Evolutionary conservation across 2,113 vertebrate species (phyloP).

Genomic region (Neomonachus schauinslandi): DNA sequence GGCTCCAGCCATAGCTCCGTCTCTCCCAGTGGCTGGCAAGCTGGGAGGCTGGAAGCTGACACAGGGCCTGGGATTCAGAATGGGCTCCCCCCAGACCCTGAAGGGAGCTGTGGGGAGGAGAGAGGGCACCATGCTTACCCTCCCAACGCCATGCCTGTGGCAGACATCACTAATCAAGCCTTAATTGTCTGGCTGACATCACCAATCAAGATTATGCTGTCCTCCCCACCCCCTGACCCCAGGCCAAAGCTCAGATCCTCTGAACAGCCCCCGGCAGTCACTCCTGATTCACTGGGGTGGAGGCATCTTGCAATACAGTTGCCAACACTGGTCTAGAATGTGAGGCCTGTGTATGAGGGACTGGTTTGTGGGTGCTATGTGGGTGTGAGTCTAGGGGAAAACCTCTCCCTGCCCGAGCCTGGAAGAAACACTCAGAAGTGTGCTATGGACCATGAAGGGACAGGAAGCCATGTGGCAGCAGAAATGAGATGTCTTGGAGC

Average conservation of each 20-base stretch:
- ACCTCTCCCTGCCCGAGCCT: neutral
- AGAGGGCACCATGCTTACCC: rapidly evolving
- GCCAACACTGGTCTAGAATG: neutral
- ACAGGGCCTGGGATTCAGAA: slow-evolving; percentile 55
- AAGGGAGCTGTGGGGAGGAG: neutral
- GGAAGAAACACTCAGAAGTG: neutral
- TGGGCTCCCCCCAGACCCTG: neutral
- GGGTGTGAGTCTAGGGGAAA: neutral
- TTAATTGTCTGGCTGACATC: neutral
- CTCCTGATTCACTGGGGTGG: neutral
- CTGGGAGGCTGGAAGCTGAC: slow-evolving; percentile 48
- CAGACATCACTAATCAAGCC: neutral
- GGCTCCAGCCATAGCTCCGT: neutral
- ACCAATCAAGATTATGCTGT: neutral
- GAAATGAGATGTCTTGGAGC: neutral
- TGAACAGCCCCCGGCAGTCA: neutral
- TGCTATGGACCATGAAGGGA: neutral
- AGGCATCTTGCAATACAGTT: neutral
- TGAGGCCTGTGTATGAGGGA: neutral
- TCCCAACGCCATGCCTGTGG: neutral
- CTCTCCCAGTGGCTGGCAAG: slow-evolving; percentile 24
- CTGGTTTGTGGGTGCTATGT: neutral
- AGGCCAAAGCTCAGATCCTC: neutral
- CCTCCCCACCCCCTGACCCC: neutral
- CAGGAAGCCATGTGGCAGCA: neutral